A percentile compares a stretch with the other conserved stretches of the same genome.
Evolutionary conservation across 2,888 invertebrate genomes (phyloP).

Genomic region (Cheilosia impressa): DNA sequence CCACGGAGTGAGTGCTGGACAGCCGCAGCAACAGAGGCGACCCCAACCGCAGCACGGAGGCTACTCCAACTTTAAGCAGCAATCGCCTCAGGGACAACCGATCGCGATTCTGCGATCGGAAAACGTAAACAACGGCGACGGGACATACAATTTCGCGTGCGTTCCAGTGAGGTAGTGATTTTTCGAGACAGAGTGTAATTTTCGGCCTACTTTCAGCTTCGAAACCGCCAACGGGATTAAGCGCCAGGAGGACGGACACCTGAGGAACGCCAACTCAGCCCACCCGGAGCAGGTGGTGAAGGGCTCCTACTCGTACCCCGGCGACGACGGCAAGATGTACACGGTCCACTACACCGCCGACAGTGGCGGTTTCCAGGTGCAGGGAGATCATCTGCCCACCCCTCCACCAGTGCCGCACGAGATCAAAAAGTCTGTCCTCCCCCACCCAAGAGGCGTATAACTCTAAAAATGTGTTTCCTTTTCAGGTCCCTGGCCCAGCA

Average conservation of each 20-base stretch:
- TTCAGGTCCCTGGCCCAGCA: constrained; percentile 56
- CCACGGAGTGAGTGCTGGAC: constrained; percentile 77
- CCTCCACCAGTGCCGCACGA: constrained; percentile 88
- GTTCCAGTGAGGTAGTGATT: constrained; percentile 55
- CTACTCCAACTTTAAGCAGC: constrained; percentile 79
- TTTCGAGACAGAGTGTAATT: neutral
- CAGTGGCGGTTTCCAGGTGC: constrained; percentile 90
- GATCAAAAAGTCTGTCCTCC: constrained; percentile 73
- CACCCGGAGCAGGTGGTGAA: constrained; percentile 86
- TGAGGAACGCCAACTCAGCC: constrained; percentile 86
- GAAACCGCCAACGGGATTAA: constrained; percentile 88
- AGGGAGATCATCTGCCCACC: constrained; percentile 90
- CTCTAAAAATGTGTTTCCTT: constrained; percentile 61
- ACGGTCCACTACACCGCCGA: constrained; percentile 89
- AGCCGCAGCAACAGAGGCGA: constrained; percentile 48
- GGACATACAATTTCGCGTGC: constrained; percentile 87
- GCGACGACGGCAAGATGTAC: constrained; percentile 86
- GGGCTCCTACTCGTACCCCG: constrained; percentile 87
- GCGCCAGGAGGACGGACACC: constrained; percentile 85
- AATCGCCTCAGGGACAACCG: constrained; percentile 81
- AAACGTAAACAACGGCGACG: constrained; percentile 87
- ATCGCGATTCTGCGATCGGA: constrained; percentile 87
- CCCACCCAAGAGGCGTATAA: constrained; percentile 25
- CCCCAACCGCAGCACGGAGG: constrained; percentile 8
- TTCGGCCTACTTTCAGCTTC: constrained; percentile 83